Evolutionary conservation across 53 echinoderm and acorn worm species (phyloP), one percentile per base, ranked within the genome.

Genomic region (Henricia sp.): DNA sequence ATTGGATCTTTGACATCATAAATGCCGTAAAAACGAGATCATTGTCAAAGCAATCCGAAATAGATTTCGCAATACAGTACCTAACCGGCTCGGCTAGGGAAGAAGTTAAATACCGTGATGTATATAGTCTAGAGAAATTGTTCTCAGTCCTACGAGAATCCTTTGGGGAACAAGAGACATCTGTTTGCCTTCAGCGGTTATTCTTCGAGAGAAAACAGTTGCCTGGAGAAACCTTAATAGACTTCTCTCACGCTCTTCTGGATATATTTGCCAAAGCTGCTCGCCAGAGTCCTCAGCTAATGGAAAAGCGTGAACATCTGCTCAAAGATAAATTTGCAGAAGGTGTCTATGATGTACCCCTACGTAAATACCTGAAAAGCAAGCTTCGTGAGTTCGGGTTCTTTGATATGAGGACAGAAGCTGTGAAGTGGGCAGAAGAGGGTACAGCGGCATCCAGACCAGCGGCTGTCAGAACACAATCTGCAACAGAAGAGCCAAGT

Each of bases 381-480:
- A 10, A 28, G 34, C 26, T 6, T 3, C 21, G 24, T 41, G 20
- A 2, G 55, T n/a, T 20, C 69, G 42, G 24, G 27, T 69, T 69
- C n/a, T 69, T 69, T 10, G 20, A 41, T 2, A 1, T 69, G 2
- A 40, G 69, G 9, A 1, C 69, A 8, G 69, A 69, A 69, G 69
- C 69, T 6, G 43, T 69, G 5, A 28, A 69, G 3, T 69, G 69
- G 69, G 69, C 69, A 10, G 69, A 69, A 19, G 69, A 68, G 34
- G 16, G n/a, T 55, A n/a, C n/a, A n/a, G n/a, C n/a, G n/a, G n/a
- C n/a, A n/a, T 21, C n/a, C 41, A 14, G 1, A 68, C 14, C n/a
- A 68, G 25, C 68, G 41, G 23, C 69, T 42, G 68, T 39, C 40
- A 26, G 19, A 69, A 20, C 40, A 42, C 17, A 44, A 69, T 19